Conservation (phyloP, 2,113 vertebrate species). For the Siniperca knerii region DNA sequence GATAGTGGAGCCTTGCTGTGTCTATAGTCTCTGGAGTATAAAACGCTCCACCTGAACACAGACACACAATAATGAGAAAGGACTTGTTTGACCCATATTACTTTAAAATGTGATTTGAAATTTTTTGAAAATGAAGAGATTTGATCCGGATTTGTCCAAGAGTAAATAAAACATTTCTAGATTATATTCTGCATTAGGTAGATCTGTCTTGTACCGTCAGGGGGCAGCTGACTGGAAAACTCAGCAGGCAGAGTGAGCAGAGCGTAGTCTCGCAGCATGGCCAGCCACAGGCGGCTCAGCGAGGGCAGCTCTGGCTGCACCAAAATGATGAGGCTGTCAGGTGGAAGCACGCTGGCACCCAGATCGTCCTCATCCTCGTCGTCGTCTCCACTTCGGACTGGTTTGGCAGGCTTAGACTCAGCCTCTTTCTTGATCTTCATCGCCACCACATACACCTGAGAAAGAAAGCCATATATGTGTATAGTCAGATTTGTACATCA, state of each 20-base stretch:
- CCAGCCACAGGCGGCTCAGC: constrained; percentile 95
- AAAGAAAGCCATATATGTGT: background rate
- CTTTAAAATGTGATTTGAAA: constrained; percentile 4
- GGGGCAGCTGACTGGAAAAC: constrained; percentile 98
- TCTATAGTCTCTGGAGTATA: constrained; percentile 99
- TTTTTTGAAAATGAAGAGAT: background rate
- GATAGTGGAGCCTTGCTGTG: constrained; percentile 95
- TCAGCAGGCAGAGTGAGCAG: constrained; percentile 96
- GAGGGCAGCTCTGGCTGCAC: constrained; percentile 95
- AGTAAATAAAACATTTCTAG: background rate
- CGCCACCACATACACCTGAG: constrained; percentile 95
- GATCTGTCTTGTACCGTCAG: constrained; percentile 88
- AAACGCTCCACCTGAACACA: constrained; percentile 92
- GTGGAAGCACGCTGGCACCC: constrained; percentile 88
- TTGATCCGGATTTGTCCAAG: background rate
- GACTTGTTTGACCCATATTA: background rate
- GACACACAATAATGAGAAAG: background rate
- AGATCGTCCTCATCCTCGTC: constrained; percentile 90
- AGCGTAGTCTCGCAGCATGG: constrained; percentile 94
- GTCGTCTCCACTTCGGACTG: constrained; percentile 82
- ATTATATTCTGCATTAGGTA: background rate
- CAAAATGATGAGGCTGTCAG: constrained; percentile 95
- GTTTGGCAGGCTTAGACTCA: constrained; percentile 85
- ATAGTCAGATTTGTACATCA: background rate
- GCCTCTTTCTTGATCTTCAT: constrained; percentile 99